Base-by-base conservation (phyloP, 2,113 vertebrate species). In the Ictalurus punctatus region DNA sequence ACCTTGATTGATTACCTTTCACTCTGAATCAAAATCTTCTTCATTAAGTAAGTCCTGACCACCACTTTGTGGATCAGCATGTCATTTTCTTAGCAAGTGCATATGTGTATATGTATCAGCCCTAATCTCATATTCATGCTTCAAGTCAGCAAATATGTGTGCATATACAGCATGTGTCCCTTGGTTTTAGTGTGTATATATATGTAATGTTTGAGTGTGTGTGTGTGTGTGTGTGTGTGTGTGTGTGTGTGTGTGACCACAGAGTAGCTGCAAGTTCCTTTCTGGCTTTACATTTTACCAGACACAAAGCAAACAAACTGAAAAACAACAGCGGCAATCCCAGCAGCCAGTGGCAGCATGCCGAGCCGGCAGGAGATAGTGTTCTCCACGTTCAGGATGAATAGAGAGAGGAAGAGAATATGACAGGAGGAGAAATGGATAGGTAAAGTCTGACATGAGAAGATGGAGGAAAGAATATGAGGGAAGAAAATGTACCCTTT, bases 271-370 rank as follows among this genome's bases (percentile, higher is more conserved):
- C 61, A 86, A 59, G 71, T 71, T 67, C 76, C 76, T 85, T 86
- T 89, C 83, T 87, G 85, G 89, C 74, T 87, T 52, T 52, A 2
- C 52, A 73, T 85, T 87, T 84, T 56, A 44, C 61, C 69, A 78
- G 34, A 71, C 69, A 86, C 56, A 87, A 88, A 82, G 84, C 59
- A 89, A 90, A 56, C 84, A 89, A 69, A 56, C 37, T 71, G 54
- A 83, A 23, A 58, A 48, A 89, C 61, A 86, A 59, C 34, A 85
- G n/a, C 27, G 27, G 59, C 12, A 40, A 67, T 54, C 27, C 34
- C 74, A 74, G 74, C 73, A n/a, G 25, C 44, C 52, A 27, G 23
- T 14, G 17, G 12, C 61, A 81, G 27, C 48, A 71, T 30, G 44
- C 76, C 30, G 76, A 37, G 76, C 40, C 59, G 69, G 21, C 63